Percentiles rank a stretch among this genome's conserved stretches.
These are phyloP conservation scores for Agelas oroides DNA, from an alignment of 37 sponge, comb jelly and placozoan species.

Conservation along the genomic window DNA sequence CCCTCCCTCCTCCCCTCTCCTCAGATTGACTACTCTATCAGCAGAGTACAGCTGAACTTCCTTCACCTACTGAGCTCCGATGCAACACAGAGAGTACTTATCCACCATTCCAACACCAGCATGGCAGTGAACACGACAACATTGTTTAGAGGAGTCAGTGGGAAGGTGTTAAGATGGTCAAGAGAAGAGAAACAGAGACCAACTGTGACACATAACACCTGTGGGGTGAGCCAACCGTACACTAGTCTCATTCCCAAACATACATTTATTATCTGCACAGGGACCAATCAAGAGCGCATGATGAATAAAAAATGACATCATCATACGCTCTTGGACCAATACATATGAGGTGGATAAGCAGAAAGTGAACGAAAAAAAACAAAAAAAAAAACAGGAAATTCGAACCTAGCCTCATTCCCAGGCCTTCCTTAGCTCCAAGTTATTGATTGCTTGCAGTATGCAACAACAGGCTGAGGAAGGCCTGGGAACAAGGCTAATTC, in stretches of 20 bases:
- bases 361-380: no score
- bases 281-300: no score
- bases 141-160: neutral
- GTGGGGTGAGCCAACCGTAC: neutral
- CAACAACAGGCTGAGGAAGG: no score
- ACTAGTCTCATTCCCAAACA: neutral
- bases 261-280: no score
- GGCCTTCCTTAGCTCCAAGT: no score
- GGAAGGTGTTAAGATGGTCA: neutral
- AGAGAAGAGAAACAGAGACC: neutral
- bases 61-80: slow-evolving; percentile 39
- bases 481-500: no score
- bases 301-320: no score
- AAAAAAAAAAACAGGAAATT: no score
- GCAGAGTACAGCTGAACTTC: slow-evolving; percentile 42
- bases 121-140: neutral
- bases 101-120: neutral
- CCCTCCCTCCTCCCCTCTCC: neutral
- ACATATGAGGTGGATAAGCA: no score
- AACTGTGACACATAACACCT: neutral
- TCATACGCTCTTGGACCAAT: no score
- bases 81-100: slow-evolving; percentile 23
- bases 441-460: no score
- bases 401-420: no score
- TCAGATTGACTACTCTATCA: slow-evolving; percentile 27